A percentile compares a stretch with the other conserved stretches of the same genome.
phyloP scores from a whole-genome alignment of 2,888 invertebrate species.

The Lycia hirtaria region DNA sequence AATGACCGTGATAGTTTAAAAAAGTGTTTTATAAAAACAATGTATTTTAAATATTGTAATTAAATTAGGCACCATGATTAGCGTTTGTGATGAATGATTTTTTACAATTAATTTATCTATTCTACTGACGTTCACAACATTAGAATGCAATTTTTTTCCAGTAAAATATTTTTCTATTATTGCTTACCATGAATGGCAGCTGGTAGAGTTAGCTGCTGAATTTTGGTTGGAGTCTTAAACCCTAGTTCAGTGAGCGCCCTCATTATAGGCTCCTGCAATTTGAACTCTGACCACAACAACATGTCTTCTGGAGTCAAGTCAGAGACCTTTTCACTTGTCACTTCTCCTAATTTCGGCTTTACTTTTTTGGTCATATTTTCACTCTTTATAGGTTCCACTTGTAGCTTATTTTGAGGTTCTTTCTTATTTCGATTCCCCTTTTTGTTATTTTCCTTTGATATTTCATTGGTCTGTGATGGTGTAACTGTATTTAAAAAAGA shows the following conservation, averaged over 20 bases:
- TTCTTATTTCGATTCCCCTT: slow-evolving; percentile 25
- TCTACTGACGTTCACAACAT: too few species aligned
- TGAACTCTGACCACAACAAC: slow-evolving; percentile 88
- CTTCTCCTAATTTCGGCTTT: slow-evolving; percentile 65
- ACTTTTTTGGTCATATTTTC: slow-evolving; percentile 37
- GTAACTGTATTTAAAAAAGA: slow-evolving; percentile 49
- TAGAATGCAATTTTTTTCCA: too few species aligned
- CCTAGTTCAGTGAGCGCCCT: slow-evolving; percentile 90
- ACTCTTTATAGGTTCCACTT: slow-evolving; percentile 27
- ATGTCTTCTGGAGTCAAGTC: slow-evolving; percentile 74
- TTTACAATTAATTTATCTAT: too few species aligned
- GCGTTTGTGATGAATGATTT: too few species aligned
- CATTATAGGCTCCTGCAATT: slow-evolving; percentile 89
- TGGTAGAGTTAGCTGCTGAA: slow-evolving; percentile 93
- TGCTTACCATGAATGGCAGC: slow-evolving; percentile 92
- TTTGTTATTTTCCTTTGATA: slow-evolving; percentile 26
- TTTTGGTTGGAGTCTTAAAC: slow-evolving; percentile 94
- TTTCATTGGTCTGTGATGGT: slow-evolving; percentile 62
- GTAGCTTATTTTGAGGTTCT: slow-evolving; percentile 14
- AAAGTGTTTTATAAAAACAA: too few species aligned
- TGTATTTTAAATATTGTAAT: too few species aligned
- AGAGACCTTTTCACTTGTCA: slow-evolving; percentile 47
- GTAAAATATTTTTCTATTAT: too few species aligned
- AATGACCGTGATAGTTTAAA: too few species aligned
- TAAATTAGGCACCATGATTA: too few species aligned